phyloP scores from a whole-genome alignment of 1,140 invertebrate genomes.

The Rhopalosiphum padi region DNA sequence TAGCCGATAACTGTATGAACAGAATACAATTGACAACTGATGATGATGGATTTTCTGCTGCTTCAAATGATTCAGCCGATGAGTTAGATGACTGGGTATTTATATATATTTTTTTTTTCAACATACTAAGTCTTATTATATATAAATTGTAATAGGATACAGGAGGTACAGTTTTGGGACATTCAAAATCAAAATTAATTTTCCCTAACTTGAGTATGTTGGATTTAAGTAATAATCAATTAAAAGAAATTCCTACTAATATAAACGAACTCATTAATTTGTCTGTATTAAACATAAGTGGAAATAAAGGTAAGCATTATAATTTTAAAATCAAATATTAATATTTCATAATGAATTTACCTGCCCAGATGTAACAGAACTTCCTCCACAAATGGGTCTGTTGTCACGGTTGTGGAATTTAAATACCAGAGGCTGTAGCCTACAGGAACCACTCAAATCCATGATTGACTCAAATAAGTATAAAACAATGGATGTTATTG shows the following conservation, averaged over 20 bases:
- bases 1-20: constrained; percentile 84
- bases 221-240: constrained; percentile 89
- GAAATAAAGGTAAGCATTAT: constrained; percentile 73
- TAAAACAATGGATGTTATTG: constrained; percentile 96
- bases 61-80: constrained; percentile 60
- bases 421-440: constrained; percentile 87
- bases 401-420: constrained; percentile 94
- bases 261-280: constrained; percentile 87
- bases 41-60: constrained; percentile 68
- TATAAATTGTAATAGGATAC: constrained; percentile 33
- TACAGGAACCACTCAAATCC: constrained; percentile 87
- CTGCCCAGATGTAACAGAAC: constrained; percentile 75
- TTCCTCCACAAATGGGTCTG: constrained; percentile 94
- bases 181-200: constrained; percentile 74
- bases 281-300: constrained; percentile 92
- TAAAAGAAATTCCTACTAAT: constrained; percentile 81
- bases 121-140: background rate
- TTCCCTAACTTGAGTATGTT: constrained; percentile 95
- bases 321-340: background rate
- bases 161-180: constrained; percentile 3
- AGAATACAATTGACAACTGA: constrained; percentile 81
- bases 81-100: constrained; percentile 61
- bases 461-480: constrained; percentile 93
- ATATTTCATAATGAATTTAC: constrained; percentile 16
- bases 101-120: constrained; percentile 58